phyloP scores from a whole-genome alignment of 2,888 invertebrate species.

The Iselma pallidipennis region DNA sequence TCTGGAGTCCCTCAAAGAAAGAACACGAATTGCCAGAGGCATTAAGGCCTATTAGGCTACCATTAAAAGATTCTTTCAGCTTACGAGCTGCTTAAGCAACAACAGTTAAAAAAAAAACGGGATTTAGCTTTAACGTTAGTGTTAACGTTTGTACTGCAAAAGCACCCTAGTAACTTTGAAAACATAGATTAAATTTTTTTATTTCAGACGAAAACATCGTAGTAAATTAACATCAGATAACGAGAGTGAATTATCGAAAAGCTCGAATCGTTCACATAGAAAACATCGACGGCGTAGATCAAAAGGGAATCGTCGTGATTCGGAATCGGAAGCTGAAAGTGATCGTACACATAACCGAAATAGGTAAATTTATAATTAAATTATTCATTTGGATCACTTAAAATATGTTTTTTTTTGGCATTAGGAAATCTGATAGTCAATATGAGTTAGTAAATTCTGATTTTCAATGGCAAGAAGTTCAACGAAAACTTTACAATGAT shows the following conservation, averaged over 20 bases:
- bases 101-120: too few species aligned
- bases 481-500: slow-evolving; percentile 70
- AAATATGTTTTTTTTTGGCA: slow-evolving; percentile 1
- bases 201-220: slow-evolving; percentile 68
- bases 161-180: too few species aligned
- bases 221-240: slow-evolving; percentile 81
- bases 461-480: slow-evolving; percentile 87
- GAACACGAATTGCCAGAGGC: too few species aligned
- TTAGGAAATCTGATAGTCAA: slow-evolving; percentile 39
- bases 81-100: too few species aligned
- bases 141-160: too few species aligned
- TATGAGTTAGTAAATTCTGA: slow-evolving; percentile 84
- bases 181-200: too few species aligned
- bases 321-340: slow-evolving; percentile 73
- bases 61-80: too few species aligned
- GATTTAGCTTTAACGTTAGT: too few species aligned
- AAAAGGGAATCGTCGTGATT: slow-evolving; percentile 72
- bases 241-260: slow-evolving; percentile 86
- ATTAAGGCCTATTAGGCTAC: too few species aligned
- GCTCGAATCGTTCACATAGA: slow-evolving; percentile 79
- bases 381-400: slow-evolving; percentile 38
- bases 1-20: too few species aligned
- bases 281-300: slow-evolving; percentile 77
- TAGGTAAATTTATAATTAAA: slow-evolving; percentile 27
- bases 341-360: slow-evolving; percentile 49